These are phyloP conservation scores for Bufo bufo DNA, from an alignment of 2,113 vertebrate species.

Conservation along the genomic window DNA sequence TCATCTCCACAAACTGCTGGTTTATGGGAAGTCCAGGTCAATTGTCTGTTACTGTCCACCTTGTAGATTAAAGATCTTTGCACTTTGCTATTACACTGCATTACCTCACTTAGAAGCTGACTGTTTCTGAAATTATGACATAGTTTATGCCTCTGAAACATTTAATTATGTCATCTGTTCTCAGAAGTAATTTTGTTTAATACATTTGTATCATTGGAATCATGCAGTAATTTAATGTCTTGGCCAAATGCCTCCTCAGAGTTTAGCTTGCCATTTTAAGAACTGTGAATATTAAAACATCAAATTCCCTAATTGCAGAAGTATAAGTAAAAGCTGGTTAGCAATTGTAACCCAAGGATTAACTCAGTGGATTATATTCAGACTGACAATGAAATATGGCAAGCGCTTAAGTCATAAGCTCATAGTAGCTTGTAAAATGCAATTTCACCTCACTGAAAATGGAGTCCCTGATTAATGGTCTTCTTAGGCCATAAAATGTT, in stretches of 20 bases:
- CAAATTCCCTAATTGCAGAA: slow-evolving; percentile 33
- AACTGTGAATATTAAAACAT: slow-evolving; percentile 36
- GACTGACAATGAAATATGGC: slow-evolving; percentile 28
- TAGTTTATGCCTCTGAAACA: slow-evolving; percentile 33
- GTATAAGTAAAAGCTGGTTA: slow-evolving; percentile 41
- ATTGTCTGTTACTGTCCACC: slow-evolving; percentile 29
- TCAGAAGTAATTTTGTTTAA: slow-evolving; percentile 54
- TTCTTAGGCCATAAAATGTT: neutral
- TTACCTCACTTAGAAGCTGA: slow-evolving; percentile 35
- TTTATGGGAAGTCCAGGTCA: slow-evolving; percentile 47
- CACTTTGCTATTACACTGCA: slow-evolving; percentile 41
- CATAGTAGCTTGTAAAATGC: slow-evolving; percentile 25
- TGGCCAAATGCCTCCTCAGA: slow-evolving; percentile 41
- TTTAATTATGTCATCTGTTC: slow-evolving; percentile 54
- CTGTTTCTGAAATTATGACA: slow-evolving; percentile 35
- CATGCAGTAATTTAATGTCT: slow-evolving; percentile 35
- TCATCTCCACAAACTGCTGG: neutral
- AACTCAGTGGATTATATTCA: slow-evolving; percentile 33
- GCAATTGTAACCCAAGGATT: slow-evolving; percentile 40
- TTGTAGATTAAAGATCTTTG: slow-evolving; percentile 39
- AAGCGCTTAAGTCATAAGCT: slow-evolving; percentile 36
- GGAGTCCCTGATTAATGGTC: neutral
- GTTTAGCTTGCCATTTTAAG: slow-evolving; percentile 43
- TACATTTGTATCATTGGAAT: slow-evolving; percentile 41
- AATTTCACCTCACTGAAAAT: neutral